A percentile compares a stretch with the other conserved stretches of the same genome.
Evolutionary conservation across 2,797 vertebrate genomes (phyloP).

Genomic region (Etheostoma perlongum): DNA sequence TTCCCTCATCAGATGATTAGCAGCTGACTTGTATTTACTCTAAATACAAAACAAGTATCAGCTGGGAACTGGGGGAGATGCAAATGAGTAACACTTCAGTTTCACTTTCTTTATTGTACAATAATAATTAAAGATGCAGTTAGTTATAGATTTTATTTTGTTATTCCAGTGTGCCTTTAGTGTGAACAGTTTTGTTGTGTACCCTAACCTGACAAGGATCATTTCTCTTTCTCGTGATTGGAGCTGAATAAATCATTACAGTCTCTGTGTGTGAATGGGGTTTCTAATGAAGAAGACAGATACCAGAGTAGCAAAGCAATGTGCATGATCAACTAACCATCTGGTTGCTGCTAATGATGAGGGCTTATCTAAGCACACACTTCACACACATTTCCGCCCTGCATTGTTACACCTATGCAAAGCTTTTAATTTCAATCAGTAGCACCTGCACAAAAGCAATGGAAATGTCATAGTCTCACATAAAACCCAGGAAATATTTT

Average conservation of each 20-base stretch:
- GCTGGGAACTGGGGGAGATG: slow-evolving; percentile 1
- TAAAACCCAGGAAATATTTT: slow-evolving; percentile 11
- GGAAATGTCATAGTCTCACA: slow-evolving; percentile 3
- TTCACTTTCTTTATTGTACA: slow-evolving; percentile 26
- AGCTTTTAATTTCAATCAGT: slow-evolving; percentile 13
- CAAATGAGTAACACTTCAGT: slow-evolving; percentile 10
- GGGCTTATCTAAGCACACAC: slow-evolving; percentile 66
- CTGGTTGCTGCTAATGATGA: slow-evolving; percentile 71
- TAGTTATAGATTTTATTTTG: not conserved
- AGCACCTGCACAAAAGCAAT: slow-evolving; percentile 14
- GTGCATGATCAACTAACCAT: slow-evolving; percentile 73
- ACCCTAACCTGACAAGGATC: slow-evolving; percentile 2
- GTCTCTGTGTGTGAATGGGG: slow-evolving; percentile 33
- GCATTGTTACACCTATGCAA: slow-evolving; percentile 56
- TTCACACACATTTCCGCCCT: slow-evolving; percentile 39
- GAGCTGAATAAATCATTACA: slow-evolving; percentile 33
- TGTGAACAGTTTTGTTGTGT: slow-evolving; percentile 29
- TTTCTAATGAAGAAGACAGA: slow-evolving; percentile 65
- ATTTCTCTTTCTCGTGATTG: slow-evolving; percentile 7
- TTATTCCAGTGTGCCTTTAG: slow-evolving; percentile 1
- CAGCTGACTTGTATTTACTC: slow-evolving; percentile 1
- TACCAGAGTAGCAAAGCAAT: slow-evolving; percentile 62
- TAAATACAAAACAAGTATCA: slow-evolving; percentile 18
- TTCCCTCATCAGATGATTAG: slow-evolving; percentile 3
- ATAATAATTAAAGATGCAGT: slow-evolving; percentile 9